Conservation (phyloP, 2,888 invertebrate genomes). For the Cephus nigrinus region DNA sequence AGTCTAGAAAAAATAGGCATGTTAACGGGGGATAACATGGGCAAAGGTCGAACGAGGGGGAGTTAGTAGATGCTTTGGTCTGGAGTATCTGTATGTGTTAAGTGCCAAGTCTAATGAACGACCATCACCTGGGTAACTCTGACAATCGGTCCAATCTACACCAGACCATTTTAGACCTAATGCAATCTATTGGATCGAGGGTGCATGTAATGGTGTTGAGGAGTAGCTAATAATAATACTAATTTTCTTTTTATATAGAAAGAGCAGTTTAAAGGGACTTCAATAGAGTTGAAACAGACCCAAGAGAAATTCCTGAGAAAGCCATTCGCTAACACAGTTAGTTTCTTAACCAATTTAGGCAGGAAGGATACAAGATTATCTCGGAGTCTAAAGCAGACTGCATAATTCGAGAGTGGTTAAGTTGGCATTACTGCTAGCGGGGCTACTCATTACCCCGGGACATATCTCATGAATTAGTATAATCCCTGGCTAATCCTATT, state of each 20-base stretch:
- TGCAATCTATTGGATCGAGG: not conserved
- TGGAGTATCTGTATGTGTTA: constrained; percentile 19
- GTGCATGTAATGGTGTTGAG: not conserved
- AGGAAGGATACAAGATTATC: constrained; percentile 20
- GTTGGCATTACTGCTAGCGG: constrained; percentile 12
- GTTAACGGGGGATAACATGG: constrained; percentile 21
- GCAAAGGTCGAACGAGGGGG: constrained; percentile 15
- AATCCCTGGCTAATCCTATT: constrained; percentile 26
- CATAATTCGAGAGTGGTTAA: constrained; percentile 19
- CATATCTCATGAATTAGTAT: constrained; percentile 22
- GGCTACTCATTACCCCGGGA: constrained; percentile 8
- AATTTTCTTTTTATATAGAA: not conserved
- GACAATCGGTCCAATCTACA: not conserved
- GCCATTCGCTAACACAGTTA: constrained; percentile 12
- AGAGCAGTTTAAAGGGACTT: not conserved
- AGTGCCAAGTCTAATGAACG: constrained; percentile 22
- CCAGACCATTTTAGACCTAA: not conserved
- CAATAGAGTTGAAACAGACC: not conserved
- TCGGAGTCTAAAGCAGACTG: constrained; percentile 9
- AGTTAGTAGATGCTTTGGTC: constrained; percentile 18
- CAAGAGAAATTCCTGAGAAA: not conserved
- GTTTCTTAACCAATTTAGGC: constrained; percentile 16
- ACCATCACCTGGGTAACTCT: constrained; percentile 10
- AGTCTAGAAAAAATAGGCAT: constrained; percentile 17
- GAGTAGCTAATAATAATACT: not conserved